phyloP scores from a whole-genome alignment of 2,113 vertebrate species.

The Regulus satrapa region DNA sequence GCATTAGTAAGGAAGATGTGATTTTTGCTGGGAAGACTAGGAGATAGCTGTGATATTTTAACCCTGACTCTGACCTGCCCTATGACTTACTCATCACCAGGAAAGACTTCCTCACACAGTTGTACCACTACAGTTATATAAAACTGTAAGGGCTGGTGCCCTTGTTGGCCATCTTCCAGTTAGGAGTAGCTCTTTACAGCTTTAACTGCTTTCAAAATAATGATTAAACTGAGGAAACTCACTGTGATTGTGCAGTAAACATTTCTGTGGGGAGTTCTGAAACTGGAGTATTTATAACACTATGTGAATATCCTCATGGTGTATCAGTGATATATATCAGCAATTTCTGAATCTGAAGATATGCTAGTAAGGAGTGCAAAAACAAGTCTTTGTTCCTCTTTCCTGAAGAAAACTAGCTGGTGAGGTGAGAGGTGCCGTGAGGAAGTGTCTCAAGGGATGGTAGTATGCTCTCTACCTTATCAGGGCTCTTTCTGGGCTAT shows the following conservation, averaged over 20 bases:
- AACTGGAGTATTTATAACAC: not conserved
- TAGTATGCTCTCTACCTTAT: not conserved
- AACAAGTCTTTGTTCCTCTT: not conserved
- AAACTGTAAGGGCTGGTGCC: not conserved
- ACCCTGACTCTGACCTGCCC: not conserved
- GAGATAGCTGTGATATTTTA: not conserved
- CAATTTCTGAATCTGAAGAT: not conserved
- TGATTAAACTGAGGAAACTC: not conserved
- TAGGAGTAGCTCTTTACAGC: not conserved
- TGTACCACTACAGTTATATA: not conserved
- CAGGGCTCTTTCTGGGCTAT: not conserved
- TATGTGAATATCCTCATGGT: not conserved
- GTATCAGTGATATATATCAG: not conserved
- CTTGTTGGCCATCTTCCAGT: not conserved
- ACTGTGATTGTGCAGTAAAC: not conserved
- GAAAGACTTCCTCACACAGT: not conserved
- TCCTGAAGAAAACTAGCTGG: no score
- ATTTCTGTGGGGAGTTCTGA: not conserved
- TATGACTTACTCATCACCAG: not conserved
- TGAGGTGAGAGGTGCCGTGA: not conserved
- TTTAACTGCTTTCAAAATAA: not conserved
- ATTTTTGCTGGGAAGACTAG: not conserved
- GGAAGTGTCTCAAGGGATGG: not conserved
- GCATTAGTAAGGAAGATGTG: not conserved
- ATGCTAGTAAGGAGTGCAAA: not conserved